Conservation (phyloP, 2,113 vertebrate genomes). For the Coptodon bakossiorum region DNA sequence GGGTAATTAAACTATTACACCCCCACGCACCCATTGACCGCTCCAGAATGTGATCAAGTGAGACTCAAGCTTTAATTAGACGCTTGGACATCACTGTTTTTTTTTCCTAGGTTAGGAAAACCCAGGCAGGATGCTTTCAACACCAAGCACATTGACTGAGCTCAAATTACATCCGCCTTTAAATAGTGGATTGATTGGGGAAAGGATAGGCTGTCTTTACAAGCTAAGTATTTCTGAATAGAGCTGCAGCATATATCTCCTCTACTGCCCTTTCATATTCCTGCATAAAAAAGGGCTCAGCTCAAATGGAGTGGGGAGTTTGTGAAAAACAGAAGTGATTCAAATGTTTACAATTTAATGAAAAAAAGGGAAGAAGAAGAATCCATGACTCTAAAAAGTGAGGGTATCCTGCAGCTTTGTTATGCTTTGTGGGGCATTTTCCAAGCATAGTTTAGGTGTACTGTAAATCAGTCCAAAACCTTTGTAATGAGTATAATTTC, state of each 20-base stretch:
- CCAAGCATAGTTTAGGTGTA: not conserved
- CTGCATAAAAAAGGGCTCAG: conserved; percentile 38
- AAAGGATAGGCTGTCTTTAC: conserved; percentile 54
- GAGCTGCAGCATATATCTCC: conserved; percentile 47
- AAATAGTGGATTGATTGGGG: conserved; percentile 68
- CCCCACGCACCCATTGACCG: conserved; percentile 51
- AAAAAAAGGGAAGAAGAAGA: not conserved
- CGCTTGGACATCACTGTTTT: conserved; percentile 55
- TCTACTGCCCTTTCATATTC: conserved; percentile 37
- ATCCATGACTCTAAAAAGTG: not conserved
- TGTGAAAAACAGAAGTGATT: conserved; percentile 58
- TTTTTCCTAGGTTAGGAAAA: conserved; percentile 48
- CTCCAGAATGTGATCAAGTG: conserved; percentile 69
- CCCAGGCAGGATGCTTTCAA: conserved; percentile 65
- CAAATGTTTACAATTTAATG: not conserved
- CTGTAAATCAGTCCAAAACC: not conserved
- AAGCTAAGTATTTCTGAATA: conserved; percentile 66
- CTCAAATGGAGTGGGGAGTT: conserved; percentile 48
- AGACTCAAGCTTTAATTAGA: conserved; percentile 68
- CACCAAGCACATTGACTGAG: conserved; percentile 59
- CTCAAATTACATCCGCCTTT: conserved; percentile 68
- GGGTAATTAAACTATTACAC: conserved; percentile 65
- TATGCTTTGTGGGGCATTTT: not conserved
- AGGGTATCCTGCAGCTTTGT: not conserved
- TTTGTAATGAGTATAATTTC: not conserved